Evolutionary conservation across 2,888 invertebrate species (phyloP), one percentile per base, ranked within the genome.

Genomic region (Lutraria lutraria): DNA sequence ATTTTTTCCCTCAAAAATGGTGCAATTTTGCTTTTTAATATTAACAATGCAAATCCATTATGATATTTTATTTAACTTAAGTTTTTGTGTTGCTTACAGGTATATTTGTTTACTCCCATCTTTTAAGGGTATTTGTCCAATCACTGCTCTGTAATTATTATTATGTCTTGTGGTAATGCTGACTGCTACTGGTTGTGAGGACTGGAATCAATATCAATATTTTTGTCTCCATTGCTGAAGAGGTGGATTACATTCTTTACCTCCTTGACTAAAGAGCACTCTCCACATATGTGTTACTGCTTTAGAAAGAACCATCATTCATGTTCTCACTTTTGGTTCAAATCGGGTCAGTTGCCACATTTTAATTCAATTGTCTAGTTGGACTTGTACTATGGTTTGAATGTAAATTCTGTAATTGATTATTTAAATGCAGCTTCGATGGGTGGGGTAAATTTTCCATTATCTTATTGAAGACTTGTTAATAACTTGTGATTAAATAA

Each of bases 201-300:
- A 8, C 13, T 6, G 21, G 21, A 0, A 12, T 68, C 12, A 25
- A 60, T 60, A 21, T 68, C 63, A n/a, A 25, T 25, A 12, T 25
- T 68, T 68, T 68, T 68, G 12, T 25, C 63, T 68, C 63, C 63
- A 68, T 68, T n/a, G 63, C 63, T 68, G 25, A 68, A 68, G 63
- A 68, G 63, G 10, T n/a, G 25, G 63, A 0, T 68, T 2, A 25
- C n/a, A 25, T 68, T n/a, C 25, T 43, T n/a, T n/a, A 25, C 25
- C n/a, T 56, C 13, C 56, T 12, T 12, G 13, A 19, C 19, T 16
- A 19, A 56, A 56, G 56, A 56, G 56, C 56, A 16, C 56, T 56
- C 6, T 56, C 56, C 19, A 13, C 16, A 3, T 19, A 8, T 56
- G 3, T 19, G 19, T 56, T 56, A 56, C 15, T 56, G 19, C 53